Evolutionary conservation across 2,797 vertebrate genomes (phyloP), one percentile per base, ranked within the genome.

Genomic region (Leontopithecus rosalia): DNA sequence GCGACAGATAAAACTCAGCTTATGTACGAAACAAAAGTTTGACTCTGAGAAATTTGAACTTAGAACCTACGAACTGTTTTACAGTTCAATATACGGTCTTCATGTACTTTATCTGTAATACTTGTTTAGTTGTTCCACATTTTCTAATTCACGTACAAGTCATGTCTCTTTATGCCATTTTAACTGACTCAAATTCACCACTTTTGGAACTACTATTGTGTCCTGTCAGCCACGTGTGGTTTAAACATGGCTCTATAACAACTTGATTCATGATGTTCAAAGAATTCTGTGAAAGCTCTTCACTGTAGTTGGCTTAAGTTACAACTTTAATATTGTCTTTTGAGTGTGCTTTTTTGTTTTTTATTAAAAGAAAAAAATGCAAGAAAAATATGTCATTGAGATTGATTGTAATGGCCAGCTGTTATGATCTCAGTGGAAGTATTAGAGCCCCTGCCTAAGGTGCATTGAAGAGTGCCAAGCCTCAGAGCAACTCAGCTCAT

Each of bases 381-480:
- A 97, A 97, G 97, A 95, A 97, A 97, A 98, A 98, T 97, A 97
- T 97, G 97, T 90, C 82, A 96, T 98, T 97, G 97, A 98, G 98
- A 98, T 98, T 98, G 98, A 98, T 98, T 97, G 97, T 98, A 98
- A 98, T 97, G 97, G 97, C 97, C 98, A 98, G 98, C 98, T 98
- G 98, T 98, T 98, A 97, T 52, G 91, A 97, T 98, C 98, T 98
- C 98, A 97, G 7, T 96, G 98, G 98, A 98, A 98, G 97, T 97
- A 96, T 98, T 97, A 98, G 97, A 98, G 95, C 75, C 95, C 95
- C 97, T 97, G 98, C 98, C 98, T 98, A 98, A 98, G 98, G 98
- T 98, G 97, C 97, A 86, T 30, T 94, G 97, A 98, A 97, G 97
- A 98, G 98, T 97, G 98, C 98, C 98, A 98, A 98, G 67, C 92